A percentile compares a stretch with the other conserved stretches of the same genome.
These are phyloP conservation scores for Apostichopus californicus DNA, from an alignment of 35 echinoderm and acorn worm species.

Conservation along the genomic window DNA sequence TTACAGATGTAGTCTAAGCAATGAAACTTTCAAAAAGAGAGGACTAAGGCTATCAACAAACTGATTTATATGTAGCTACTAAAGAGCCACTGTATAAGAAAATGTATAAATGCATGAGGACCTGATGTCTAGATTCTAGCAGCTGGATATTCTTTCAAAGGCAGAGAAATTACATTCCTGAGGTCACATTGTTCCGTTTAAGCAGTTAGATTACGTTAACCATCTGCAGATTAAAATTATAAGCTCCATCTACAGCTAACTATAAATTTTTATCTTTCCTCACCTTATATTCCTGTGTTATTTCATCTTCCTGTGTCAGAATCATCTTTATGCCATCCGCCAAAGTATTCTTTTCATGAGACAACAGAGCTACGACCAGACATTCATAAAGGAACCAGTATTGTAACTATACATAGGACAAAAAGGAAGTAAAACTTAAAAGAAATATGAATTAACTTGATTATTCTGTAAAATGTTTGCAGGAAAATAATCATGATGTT, in stretches of 20 bases:
- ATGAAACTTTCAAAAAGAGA: too few relatives aligned
- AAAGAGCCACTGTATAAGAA: too few relatives aligned
- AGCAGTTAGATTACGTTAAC: not conserved
- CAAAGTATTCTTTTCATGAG: not conserved
- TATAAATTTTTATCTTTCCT: not conserved
- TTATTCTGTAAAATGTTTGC: too few relatives aligned
- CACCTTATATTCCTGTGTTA: not conserved
- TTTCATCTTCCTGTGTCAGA: not conserved
- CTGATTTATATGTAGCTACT: too few relatives aligned
- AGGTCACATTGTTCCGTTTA: not conserved
- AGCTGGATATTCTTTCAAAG: not conserved
- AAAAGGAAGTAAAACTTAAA: too few relatives aligned
- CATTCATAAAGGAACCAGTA: not conserved
- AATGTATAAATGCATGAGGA: too few relatives aligned
- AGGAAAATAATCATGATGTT: too few relatives aligned
- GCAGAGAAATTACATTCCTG: not conserved
- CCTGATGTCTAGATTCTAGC: not conserved
- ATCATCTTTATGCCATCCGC: not conserved
- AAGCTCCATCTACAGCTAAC: not conserved
- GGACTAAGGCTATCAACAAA: too few relatives aligned
- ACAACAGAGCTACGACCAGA: not conserved
- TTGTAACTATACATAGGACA: not conserved
- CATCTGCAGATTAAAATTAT: not conserved
- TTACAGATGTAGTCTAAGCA: too few relatives aligned
- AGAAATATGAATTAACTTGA: too few relatives aligned